Evolutionary conservation across 2,888 invertebrate genomes (phyloP).

Genomic region (Epinotia bilunana): DNA sequence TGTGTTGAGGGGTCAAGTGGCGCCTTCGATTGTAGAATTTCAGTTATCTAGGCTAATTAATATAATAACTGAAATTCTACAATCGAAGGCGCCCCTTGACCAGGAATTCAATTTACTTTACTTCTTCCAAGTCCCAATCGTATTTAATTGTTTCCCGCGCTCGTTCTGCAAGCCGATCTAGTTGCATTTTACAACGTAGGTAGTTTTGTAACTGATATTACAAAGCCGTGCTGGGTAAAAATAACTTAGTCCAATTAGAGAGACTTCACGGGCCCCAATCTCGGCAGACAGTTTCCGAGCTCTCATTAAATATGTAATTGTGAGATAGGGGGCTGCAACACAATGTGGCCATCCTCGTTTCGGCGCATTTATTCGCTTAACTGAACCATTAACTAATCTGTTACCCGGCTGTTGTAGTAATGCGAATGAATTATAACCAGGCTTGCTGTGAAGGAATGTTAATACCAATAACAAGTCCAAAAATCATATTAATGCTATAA

Average conservation of each 20-base stretch:
- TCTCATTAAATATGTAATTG: slow-evolving; percentile 70
- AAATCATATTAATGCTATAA: no score
- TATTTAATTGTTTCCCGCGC: neutral
- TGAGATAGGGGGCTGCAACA: slow-evolving; percentile 44
- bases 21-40: no score
- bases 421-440: neutral
- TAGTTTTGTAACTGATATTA: neutral
- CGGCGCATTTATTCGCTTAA: slow-evolving; percentile 15
- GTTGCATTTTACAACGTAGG: neutral
- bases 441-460: no score
- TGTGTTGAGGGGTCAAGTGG: no score
- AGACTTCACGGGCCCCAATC: slow-evolving; percentile 46
- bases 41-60: no score
- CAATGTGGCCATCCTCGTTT: slow-evolving; percentile 18
- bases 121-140: neutral
- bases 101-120: neutral
- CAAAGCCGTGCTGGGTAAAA: slow-evolving; percentile 51
- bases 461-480: no score
- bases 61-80: no score
- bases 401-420: neutral
- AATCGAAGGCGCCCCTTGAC: neutral
- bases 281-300: slow-evolving; percentile 57
- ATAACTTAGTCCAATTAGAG: slow-evolving; percentile 62
- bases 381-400: slow-evolving; percentile 14
- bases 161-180: neutral